A percentile compares a stretch with the other conserved stretches of the same genome.
These are phyloP conservation scores for Daubentonia madagascariensis DNA, from an alignment of 2,113 vertebrate species.

Conservation along the genomic window DNA sequence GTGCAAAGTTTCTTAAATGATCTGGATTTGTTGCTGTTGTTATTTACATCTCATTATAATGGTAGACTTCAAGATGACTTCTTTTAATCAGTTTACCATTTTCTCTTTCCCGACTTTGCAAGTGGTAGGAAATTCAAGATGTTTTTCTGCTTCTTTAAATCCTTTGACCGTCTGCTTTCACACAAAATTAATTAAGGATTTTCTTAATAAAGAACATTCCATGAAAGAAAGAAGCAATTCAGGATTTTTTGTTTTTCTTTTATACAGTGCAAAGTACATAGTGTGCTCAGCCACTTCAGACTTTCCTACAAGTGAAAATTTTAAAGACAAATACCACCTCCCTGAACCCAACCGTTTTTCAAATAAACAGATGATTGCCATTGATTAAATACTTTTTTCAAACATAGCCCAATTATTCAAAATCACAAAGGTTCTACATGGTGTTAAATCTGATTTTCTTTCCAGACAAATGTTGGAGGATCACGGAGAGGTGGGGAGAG, in stretches of 20 bases:
- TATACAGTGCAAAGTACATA: conserved; percentile 30
- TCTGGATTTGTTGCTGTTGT: conserved; percentile 58
- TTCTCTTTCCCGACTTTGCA: conserved; percentile 48
- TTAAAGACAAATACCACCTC: conserved; percentile 59
- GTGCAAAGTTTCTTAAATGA: conserved; percentile 60
- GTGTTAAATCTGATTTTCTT: conserved; percentile 76
- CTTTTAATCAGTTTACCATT: conserved; percentile 67
- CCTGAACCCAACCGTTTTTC: conserved; percentile 27
- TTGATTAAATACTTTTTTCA: conserved; percentile 70
- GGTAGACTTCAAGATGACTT: conserved; percentile 39
- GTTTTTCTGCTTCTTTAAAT: conserved; percentile 71
- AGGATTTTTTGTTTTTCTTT: conserved; percentile 48
- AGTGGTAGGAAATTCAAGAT: conserved; percentile 63
- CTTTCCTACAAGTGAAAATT: conserved; percentile 44
- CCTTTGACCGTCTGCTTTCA: conserved; percentile 69
- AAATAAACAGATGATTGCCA: conserved; percentile 69
- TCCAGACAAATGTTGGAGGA: conserved; percentile 72
- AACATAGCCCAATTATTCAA: conserved; percentile 64
- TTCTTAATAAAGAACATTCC: conserved; percentile 67
- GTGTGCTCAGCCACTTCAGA: conserved; percentile 17
- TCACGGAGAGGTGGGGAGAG: conserved; percentile 65
- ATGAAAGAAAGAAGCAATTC: conserved; percentile 59
- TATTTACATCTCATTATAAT: conserved; percentile 68
- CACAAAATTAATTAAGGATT: conserved; percentile 77
- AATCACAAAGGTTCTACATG: conserved; percentile 72